Conservation (phyloP, 2,797 vertebrate genomes). For the Kryptolebias ocellatus region DNA sequence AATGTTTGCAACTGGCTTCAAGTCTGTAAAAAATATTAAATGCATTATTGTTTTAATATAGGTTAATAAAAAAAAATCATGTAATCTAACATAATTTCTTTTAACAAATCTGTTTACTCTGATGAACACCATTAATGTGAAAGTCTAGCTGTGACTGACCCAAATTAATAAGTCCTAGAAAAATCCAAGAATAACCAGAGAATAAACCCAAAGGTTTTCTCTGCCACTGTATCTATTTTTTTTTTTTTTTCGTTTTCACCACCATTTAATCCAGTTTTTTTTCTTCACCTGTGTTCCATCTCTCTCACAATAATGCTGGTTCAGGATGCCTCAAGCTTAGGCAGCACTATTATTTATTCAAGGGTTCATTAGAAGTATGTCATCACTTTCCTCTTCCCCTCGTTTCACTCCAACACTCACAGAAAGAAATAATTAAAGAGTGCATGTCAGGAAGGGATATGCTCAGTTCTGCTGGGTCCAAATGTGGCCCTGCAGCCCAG, state of each 20-base stretch:
- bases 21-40: no score
- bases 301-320: constrained; percentile 36
- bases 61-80: not conserved
- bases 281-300: constrained; percentile 7
- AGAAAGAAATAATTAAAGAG: constrained; percentile 80
- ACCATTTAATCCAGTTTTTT: not conserved
- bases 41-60: no score
- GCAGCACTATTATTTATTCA: constrained; percentile 79
- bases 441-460: constrained; percentile 56
- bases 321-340: constrained; percentile 68
- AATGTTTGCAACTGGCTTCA: no score
- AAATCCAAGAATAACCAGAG: not conserved
- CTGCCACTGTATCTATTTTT: not conserved
- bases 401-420: constrained; percentile 71
- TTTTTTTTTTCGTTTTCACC: not conserved
- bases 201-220: not conserved
- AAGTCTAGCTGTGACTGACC: not conserved
- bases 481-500: constrained; percentile 52
- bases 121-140: not conserved
- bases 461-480: constrained; percentile 32
- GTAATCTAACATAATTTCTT: no score
- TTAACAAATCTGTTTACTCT: not conserved
- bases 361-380: constrained; percentile 81
- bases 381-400: constrained; percentile 74
- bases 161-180: not conserved